Base-by-base conservation (phyloP, 2,113 vertebrate species). In the Gopherus flavomarginatus region DNA sequence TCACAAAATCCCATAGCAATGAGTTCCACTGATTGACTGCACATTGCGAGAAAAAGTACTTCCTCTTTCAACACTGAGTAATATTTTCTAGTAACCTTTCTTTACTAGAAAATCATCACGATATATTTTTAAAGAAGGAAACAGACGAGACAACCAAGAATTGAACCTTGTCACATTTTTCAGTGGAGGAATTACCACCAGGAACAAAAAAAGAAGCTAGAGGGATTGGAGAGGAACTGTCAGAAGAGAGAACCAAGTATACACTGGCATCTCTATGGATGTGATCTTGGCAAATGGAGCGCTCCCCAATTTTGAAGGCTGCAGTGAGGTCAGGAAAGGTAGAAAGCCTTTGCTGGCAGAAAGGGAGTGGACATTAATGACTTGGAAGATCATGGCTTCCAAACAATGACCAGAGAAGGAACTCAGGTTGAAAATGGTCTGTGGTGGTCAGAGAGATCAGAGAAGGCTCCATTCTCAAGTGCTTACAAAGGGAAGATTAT, bases 101-200 rank as follows among this genome's bases (percentile, higher is more conserved):
- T 94, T 88, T 42, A 92, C 42, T 54, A 88, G 47, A 94, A 92
- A 93, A 87, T 87, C 72, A 83, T 35, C 62, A 22, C 38, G 75
- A 35, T 13, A 87, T 91, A 31, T 95, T 91, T 90, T 75, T 75
- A 24, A 90, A 87, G 10, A 47, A 42, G 17, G 88, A 56, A 94
- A 84, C 27, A 31, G 89, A 95, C 1, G 3, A 90, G 13, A 91
- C 17, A 19, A 42, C 21, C 21, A 24, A 24, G 72, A 75, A 38
- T 35, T 65, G 57, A 59, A 59, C 27, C 27, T 59, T 59, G 14
- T 17, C 14, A 16, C 72, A 11, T 75, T 75, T 38, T 12, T 75
- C 38, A 42, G 21, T 75, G 38, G 72, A 75, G 38, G 72, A 75
- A 75, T 42, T 19, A 42, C 38, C 11, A 11, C 1, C 38, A 38